Evolutionary conservation across 2,113 vertebrate species (phyloP).

Genomic region (Brachyhypopomus gauderio): DNA sequence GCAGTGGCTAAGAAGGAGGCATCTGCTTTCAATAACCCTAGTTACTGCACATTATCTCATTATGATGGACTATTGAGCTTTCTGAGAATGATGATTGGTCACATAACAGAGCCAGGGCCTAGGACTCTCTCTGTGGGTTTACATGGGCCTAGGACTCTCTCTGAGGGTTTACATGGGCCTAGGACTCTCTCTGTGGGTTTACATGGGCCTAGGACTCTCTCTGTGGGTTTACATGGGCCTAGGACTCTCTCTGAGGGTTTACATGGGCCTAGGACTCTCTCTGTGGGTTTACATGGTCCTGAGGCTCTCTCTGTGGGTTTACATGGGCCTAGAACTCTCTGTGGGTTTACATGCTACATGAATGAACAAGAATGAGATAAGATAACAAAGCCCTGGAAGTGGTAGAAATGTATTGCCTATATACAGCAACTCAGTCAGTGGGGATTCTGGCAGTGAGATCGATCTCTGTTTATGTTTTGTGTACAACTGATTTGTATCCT

Average conservation of each 20-base stretch:
- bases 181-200: background rate
- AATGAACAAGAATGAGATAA: background rate
- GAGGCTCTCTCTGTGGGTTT: background rate
- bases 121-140: background rate
- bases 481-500: background rate
- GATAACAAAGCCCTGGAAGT: background rate
- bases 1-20: conserved; percentile 34
- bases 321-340: background rate
- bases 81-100: conserved; percentile 35
- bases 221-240: background rate
- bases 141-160: background rate
- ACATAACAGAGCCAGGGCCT: background rate
- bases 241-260: background rate
- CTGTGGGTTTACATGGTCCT: background rate
- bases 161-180: background rate
- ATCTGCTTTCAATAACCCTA: conserved; percentile 42
- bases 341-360: background rate
- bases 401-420: background rate
- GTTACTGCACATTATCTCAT: conserved; percentile 45
- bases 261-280: background rate
- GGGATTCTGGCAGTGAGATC: background rate
- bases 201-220: background rate
- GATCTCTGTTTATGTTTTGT: conserved; percentile 1
- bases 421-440: background rate
- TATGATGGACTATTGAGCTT: conserved; percentile 27